Conservation (phyloP, 2,113 vertebrate species). For the Aspiorhynchus laticeps region DNA sequence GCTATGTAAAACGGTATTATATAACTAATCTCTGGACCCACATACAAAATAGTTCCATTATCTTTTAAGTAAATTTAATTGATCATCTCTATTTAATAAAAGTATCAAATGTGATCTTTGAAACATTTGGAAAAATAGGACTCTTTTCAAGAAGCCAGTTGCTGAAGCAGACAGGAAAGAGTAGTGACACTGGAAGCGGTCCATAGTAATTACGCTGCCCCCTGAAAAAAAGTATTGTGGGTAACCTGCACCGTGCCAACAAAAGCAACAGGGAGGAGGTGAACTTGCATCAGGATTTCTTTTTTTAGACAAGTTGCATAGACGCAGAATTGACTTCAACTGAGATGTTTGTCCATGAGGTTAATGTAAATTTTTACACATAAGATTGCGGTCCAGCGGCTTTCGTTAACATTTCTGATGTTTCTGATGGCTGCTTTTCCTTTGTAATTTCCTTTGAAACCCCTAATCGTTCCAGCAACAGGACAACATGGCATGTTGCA, state of each 20-base stretch:
- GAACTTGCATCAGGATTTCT: slow-evolving; percentile 21
- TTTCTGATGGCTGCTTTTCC: not conserved
- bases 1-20: not conserved
- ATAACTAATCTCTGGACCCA: not conserved
- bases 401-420: not conserved
- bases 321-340: not conserved
- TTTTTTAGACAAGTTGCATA: slow-evolving; percentile 39
- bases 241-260: slow-evolving; percentile 59
- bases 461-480: not conserved
- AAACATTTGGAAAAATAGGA: not conserved
- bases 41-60: not conserved
- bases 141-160: not conserved
- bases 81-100: slow-evolving; percentile 4
- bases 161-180: slow-evolving; percentile 6
- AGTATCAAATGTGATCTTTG: not conserved
- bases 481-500: not conserved
- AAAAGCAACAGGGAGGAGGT: slow-evolving; percentile 58
- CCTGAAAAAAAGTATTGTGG: slow-evolving; percentile 60
- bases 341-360: not conserved
- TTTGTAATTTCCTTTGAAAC: too few relatives aligned
- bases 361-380: not conserved
- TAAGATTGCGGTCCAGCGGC: not conserved
- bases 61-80: not conserved
- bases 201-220: slow-evolving; percentile 65
- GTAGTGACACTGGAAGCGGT: slow-evolving; percentile 18